phyloP scores from a whole-genome alignment of 2,797 vertebrate genomes.

The Pangasius djambal region DNA sequence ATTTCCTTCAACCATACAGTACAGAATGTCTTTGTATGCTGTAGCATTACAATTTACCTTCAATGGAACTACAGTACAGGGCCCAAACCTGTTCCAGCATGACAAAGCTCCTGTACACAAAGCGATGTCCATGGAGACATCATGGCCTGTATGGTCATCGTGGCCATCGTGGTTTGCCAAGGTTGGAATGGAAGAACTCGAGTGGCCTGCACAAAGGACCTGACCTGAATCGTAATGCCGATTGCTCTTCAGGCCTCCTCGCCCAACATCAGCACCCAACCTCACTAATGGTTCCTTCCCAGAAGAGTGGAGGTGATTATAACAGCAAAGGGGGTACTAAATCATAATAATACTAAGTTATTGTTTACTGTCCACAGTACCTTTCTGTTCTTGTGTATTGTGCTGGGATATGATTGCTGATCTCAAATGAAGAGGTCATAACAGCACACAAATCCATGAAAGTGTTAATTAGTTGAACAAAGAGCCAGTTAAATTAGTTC shows the following conservation, averaged over 20 bases:
- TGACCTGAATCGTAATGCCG: neutral
- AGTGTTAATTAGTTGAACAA: slow-evolving; percentile 42
- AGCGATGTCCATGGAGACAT: neutral
- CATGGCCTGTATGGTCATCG: no score
- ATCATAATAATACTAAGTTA: neutral
- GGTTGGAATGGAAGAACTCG: neutral
- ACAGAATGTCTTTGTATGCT: neutral
- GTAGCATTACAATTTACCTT: neutral
- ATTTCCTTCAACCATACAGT: no score
- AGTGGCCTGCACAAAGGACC: neutral
- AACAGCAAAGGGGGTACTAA: neutral
- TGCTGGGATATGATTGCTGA: slow-evolving; percentile 14
- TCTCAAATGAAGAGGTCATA: slow-evolving; percentile 29
- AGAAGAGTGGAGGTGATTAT: neutral
- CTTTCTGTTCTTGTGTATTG: neutral
- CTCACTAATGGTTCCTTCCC: neutral
- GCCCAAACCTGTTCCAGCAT: neutral
- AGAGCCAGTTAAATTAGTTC: slow-evolving; percentile 44
- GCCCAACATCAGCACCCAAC: neutral
- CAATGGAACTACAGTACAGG: neutral
- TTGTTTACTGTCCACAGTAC: neutral
- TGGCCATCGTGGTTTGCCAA: neutral
- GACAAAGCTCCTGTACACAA: neutral
- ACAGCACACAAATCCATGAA: slow-evolving; percentile 27
- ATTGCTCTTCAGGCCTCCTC: neutral